phyloP scores from a whole-genome alignment of 1,140 invertebrate genomes.

The Rhyacophila brunnea region DNA sequence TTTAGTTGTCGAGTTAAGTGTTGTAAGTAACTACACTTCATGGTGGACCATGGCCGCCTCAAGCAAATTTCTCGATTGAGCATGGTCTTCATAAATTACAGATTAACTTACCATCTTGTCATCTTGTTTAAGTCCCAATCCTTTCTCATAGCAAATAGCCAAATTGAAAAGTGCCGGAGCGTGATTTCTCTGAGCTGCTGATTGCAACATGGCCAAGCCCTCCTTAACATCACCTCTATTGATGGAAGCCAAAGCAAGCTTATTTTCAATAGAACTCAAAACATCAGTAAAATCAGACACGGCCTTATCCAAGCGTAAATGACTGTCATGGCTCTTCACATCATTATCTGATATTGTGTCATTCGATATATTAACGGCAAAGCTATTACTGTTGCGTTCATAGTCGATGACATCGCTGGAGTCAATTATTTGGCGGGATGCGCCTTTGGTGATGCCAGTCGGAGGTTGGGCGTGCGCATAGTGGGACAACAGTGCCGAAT shows the following conservation, averaged over 20 bases:
- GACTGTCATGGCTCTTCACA: neutral
- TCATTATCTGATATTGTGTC: slow-evolving; percentile 10
- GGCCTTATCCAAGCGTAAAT: slow-evolving; percentile 21
- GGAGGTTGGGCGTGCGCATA: slow-evolving; percentile 6
- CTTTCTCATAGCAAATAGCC: slow-evolving; percentile 62
- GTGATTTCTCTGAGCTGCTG: slow-evolving; percentile 56
- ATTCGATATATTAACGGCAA: slow-evolving; percentile 6
- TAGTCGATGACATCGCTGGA: neutral
- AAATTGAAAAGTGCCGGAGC: slow-evolving; percentile 61
- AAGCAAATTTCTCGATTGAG: no score
- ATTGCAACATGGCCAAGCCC: slow-evolving; percentile 50
- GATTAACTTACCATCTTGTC: slow-evolving; percentile 56
- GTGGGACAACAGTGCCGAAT: slow-evolving; percentile 8
- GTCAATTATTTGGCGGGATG: neutral
- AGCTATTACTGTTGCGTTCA: neutral
- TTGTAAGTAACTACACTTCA: no score
- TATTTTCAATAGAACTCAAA: slow-evolving; percentile 52
- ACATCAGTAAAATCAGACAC: slow-evolving; percentile 45
- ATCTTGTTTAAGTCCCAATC: slow-evolving; percentile 58
- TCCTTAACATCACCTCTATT: slow-evolving; percentile 49
- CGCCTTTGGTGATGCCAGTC: neutral
- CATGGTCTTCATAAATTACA: no score
- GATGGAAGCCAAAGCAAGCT: slow-evolving; percentile 48
- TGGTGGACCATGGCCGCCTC: no score
- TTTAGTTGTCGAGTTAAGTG: no score